These are phyloP conservation scores for Zaprionus africanus DNA, from an alignment of 1,140 invertebrate genomes.

Conservation along the genomic window DNA sequence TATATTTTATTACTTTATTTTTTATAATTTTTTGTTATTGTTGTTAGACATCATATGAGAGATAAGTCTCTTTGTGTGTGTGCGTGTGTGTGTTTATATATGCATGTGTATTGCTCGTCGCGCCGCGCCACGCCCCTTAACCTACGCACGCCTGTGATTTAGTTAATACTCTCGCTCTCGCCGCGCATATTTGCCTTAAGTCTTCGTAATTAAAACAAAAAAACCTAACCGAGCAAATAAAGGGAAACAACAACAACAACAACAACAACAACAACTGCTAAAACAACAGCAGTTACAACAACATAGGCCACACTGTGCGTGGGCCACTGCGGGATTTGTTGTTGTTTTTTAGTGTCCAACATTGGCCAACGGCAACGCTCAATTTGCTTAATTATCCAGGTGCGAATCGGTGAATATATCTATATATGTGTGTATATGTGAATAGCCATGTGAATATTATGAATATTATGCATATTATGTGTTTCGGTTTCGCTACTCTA, in stretches of 20 bases:
- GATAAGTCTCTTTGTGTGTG: neutral
- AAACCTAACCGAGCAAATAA: constrained; percentile 14
- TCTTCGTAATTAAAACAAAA: constrained; percentile 23
- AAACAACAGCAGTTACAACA: neutral
- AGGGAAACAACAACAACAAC: constrained; percentile 14
- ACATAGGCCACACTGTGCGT: constrained; percentile 28
- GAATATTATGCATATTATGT: constrained; percentile 8
- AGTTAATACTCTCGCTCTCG: constrained; percentile 32
- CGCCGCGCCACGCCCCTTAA: constrained; percentile 21
- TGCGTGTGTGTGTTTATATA: neutral
- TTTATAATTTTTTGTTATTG: constrained; percentile 36
- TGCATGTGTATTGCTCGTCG: neutral
- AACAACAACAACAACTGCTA: neutral
- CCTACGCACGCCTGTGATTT: constrained; percentile 44
- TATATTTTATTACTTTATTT: constrained; percentile 14
- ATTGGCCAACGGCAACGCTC: constrained; percentile 44
- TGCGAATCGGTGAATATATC: constrained; percentile 48
- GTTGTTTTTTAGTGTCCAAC: constrained; percentile 14
- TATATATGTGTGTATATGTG: constrained; percentile 25
- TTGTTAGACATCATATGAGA: constrained; percentile 11
- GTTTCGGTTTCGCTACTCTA: constrained; percentile 13
- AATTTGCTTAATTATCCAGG: constrained; percentile 67
- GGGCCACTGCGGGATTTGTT: constrained; percentile 7
- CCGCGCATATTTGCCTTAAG: constrained; percentile 19
- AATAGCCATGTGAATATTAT: constrained; percentile 46